Base-by-base conservation (phyloP, 23 tunicate species). In the Botrylloides violaceus region DNA sequence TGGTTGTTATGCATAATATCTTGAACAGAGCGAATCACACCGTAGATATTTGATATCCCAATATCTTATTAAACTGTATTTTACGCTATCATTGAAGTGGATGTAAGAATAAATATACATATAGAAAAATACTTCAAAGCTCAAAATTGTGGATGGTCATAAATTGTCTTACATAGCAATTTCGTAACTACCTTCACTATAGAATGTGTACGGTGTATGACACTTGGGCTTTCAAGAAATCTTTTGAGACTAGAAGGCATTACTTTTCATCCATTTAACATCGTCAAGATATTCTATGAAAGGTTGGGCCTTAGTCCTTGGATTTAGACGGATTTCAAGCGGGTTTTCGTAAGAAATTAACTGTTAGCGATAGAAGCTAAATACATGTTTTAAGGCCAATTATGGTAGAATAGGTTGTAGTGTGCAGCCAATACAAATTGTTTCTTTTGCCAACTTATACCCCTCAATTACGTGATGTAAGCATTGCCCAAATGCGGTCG, bases 271-370 rank as follows among this genome's bases (percentile, higher is more conserved):
- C 53, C 53, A 43, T 9, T 43, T 15, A 15, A 43, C 53, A 43
- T 43, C 12, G 53, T 7, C 53, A 7, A 43, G 53, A 43, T 7
- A 43, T 15, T 43, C 9, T 43, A 43, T 15, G 15, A 43, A 43
- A 43, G 53, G 15, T 15, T 43, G 12, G 53, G 53, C 53, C 53
- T 43, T 43, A 43, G 53, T 43, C 15, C 9, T 15, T 7, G 53
- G 53, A 43, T 43, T 43, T 43, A 43, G 53, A 43, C 53, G 53
- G 53, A 43, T 43, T 43, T 43, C 53, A 43, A 43, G 53, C 53
- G 53, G 53, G 9, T 43, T 43, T 43, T 43, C 53, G 53, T 43
- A 43, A 43, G 53, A 43, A 9, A 7, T 43, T 43, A 43, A 43
- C 53, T 43, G 53, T 15, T 9, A 15, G 53, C 53, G 53, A 15